phyloP scores from a whole-genome alignment of 1,140 invertebrate genomes.

The Sitobion miscanthi region DNA sequence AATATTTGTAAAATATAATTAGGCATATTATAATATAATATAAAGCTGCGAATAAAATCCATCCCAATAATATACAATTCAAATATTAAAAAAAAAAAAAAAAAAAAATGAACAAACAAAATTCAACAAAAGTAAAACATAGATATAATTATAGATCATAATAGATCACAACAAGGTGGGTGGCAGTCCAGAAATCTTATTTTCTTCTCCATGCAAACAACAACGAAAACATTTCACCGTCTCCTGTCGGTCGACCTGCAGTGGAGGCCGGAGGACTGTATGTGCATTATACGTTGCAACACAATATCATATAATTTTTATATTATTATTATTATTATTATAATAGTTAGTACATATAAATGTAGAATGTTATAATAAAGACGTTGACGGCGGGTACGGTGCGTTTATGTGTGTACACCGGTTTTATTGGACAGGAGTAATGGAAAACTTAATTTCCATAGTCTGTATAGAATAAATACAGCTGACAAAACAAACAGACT shows the following conservation, averaged over 20 bases:
- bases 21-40: not conserved
- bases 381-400: not conserved
- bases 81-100: not conserved
- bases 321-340: not conserved
- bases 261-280: not conserved
- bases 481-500: constrained; percentile 49
- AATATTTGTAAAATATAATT: not conserved
- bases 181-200: not conserved
- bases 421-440: constrained; percentile 34
- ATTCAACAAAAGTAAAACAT: not conserved
- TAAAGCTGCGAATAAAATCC: not conserved
- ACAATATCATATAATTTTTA: too few species aligned
- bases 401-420: not conserved
- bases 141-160: too few species aligned
- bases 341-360: not conserved
- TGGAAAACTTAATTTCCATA: constrained; percentile 46
- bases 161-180: not conserved
- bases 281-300: not conserved
- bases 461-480: constrained; percentile 45
- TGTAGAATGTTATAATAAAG: not conserved
- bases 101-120: not conserved
- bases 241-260: not conserved
- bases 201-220: not conserved
- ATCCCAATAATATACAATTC: not conserved
- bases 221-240: not conserved